Base-by-base conservation (phyloP, 2,888 invertebrate species). In the Phyllotreta cruciferae region DNA sequence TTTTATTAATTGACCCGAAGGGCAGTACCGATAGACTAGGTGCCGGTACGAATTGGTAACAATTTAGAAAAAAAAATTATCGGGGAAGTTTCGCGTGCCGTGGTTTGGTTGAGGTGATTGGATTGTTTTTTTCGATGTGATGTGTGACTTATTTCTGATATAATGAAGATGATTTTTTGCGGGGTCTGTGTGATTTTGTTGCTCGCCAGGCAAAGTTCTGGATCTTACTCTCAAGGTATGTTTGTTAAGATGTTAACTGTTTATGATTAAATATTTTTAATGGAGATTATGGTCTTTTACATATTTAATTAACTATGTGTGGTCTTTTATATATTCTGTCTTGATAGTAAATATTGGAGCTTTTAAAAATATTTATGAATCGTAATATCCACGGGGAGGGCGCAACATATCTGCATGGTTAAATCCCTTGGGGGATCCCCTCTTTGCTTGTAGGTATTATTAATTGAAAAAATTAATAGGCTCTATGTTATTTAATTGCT, bases 171-270 rank as follows among this genome's bases (percentile, higher is more conserved):
- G 58, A 39, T 62, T 11, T 13, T 37, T 44, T 13, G 37, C 24
- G 37, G 47, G 50, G 39, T 50, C 54, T 50, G 56, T 56, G 45
- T 37, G 24, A 37, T 56, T 56, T 37, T 62, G 39, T 35, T 56
- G 45, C 3, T 47, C n/a, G 13, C 53, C 10, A 50, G 53, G 55
- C 45, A 38, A 50, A 13, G 53, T 37, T 47, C 38, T 35, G 56
- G 61, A 37, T 61, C 62, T 49, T 56, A 54, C 50, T 52, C 56
- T 11, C 66, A 66, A 66, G 66, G 64, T 64, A 64, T 24, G 24
- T 24, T 24, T 24, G 24, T 24, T 24, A 4, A 4, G 24, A 24
- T 42, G 6, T 6, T 0, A 42, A 42, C 4, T 4, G 42, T 24
- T 24, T 24, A 24, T 24, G 24, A 24, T 24, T 24, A 24, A 24